Evolutionary conservation across 2,797 vertebrate genomes (phyloP).

Genomic region (Bucorvus abyssinicus): DNA sequence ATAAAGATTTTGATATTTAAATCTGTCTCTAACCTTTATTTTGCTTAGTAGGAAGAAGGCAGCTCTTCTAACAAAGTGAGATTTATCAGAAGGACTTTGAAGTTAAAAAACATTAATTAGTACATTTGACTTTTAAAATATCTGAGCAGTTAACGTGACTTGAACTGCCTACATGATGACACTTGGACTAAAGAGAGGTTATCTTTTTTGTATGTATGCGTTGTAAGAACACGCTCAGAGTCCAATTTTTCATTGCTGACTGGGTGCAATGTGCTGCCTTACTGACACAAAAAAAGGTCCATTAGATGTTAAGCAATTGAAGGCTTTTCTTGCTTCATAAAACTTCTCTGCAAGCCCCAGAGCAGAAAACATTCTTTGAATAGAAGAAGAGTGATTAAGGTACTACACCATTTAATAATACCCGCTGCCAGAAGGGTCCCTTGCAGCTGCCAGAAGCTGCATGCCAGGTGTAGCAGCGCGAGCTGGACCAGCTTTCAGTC

Average conservation of each 20-base stretch:
- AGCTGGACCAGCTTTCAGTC: not conserved
- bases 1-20: slow-evolving; percentile 1
- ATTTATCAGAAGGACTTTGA: not conserved
- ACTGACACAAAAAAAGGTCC: not conserved
- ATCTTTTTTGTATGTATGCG: not conserved
- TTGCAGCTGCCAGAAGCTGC: not conserved
- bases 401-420: not conserved
- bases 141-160: not conserved
- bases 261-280: not conserved
- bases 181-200: not conserved
- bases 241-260: not conserved
- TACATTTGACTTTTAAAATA: not conserved
- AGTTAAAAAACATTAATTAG: not conserved
- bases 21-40: not conserved
- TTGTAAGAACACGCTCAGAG: not conserved
- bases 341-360: not conserved
- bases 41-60: not conserved
- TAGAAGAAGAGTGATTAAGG: not conserved
- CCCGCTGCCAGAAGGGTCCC: not conserved
- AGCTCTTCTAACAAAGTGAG: not conserved
- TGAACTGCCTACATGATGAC: not conserved
- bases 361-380: not conserved
- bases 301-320: not conserved
- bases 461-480: not conserved
- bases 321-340: not conserved